phyloP scores from a whole-genome alignment of 2,113 vertebrate species.

The Pomatostomus ruficeps region DNA sequence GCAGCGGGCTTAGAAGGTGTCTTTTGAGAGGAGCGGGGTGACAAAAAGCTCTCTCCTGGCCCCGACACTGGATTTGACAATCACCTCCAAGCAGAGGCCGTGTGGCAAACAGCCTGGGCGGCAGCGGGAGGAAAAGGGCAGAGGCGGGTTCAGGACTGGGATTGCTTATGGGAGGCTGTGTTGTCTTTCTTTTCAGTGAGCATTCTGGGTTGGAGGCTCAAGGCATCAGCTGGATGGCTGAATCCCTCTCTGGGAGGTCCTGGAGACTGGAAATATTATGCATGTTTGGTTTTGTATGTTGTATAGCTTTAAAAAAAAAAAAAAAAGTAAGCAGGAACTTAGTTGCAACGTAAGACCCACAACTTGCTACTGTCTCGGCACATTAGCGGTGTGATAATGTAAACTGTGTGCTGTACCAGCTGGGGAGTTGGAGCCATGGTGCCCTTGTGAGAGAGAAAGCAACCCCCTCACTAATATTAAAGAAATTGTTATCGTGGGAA shows the following conservation, averaged over 20 bases:
- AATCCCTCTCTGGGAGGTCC: background rate
- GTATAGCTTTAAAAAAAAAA: background rate
- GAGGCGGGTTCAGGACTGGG: background rate
- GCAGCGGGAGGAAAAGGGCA: background rate
- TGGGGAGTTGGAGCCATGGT: constrained; percentile 60
- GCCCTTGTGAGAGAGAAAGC: constrained; percentile 57
- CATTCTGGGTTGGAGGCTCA: background rate
- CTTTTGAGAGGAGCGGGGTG: background rate
- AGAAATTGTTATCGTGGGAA: constrained; percentile 62
- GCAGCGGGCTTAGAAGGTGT: background rate
- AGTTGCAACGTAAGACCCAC: fast-evolving
- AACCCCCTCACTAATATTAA: constrained; percentile 51
- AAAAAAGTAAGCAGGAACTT: background rate
- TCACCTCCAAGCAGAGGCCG: background rate
- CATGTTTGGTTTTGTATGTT: background rate
- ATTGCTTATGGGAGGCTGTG: background rate
- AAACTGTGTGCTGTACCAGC: constrained; percentile 55
- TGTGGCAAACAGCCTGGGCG: background rate
- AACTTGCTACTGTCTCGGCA: constrained; percentile 22
- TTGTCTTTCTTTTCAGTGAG: background rate
- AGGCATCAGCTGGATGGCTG: background rate
- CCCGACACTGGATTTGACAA: background rate
- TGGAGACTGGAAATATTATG: background rate
- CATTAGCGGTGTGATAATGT: constrained; percentile 46
- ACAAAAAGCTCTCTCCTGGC: background rate